phyloP scores from a whole-genome alignment of 2,113 vertebrate genomes.

The Catharus bicknelli region DNA sequence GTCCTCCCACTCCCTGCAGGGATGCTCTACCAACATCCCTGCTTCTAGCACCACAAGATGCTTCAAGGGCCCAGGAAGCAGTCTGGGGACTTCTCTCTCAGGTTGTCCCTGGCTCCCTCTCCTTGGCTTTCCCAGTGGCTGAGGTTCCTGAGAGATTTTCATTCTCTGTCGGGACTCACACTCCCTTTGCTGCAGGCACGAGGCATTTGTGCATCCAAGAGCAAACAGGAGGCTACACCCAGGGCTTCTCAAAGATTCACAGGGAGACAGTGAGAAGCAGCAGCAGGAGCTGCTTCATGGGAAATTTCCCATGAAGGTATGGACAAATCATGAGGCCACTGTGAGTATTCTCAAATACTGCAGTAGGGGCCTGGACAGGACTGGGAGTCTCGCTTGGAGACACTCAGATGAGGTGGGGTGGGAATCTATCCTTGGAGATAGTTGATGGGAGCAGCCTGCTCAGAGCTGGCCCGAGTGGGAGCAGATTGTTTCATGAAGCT shows the following conservation, averaged over 20 bases:
- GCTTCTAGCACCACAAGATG: neutral
- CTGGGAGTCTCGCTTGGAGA: neutral
- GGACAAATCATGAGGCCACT: neutral
- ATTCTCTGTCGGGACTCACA: rapidly evolving
- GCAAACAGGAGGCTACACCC: neutral
- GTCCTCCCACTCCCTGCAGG: neutral
- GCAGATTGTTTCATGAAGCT: neutral
- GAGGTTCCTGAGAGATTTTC: neutral
- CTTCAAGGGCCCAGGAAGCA: neutral
- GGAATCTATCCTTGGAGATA: neutral
- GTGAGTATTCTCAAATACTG: neutral
- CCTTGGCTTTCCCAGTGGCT: rapidly evolving
- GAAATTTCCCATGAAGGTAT: neutral
- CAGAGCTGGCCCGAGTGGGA: rapidly evolving
- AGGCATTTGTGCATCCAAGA: neutral
- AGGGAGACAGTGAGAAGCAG: neutral
- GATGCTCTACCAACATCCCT: neutral
- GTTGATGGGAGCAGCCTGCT: neutral
- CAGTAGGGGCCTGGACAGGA: neutral
- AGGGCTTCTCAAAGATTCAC: neutral
- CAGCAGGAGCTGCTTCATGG: neutral
- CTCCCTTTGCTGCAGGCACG: neutral
- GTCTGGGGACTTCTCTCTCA: neutral
- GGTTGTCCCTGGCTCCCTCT: neutral
- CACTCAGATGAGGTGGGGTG: rapidly evolving